Evolutionary conservation across 2,888 invertebrate genomes (phyloP), one percentile per base, ranked within the genome.

Genomic region (Agrochola lota): DNA sequence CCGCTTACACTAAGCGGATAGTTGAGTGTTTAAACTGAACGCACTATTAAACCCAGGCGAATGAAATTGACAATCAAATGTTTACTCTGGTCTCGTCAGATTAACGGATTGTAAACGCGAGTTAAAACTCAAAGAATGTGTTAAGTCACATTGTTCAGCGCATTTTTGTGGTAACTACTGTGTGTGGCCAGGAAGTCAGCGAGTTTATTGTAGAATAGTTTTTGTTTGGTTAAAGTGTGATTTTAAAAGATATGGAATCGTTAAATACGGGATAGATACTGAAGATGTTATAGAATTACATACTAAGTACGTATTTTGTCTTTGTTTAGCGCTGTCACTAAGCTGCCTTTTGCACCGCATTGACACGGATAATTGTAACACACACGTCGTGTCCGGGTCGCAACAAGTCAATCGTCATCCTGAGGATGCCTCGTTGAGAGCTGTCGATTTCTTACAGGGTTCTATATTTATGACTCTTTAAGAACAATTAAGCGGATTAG

Each of bases 71-170:
- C 59, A 46, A 64, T 59, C 78, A 78, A 87, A 88, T 80, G 72
- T 88, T 87, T 77, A 78, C 79, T 68, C n/a, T 12, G 52, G 78
- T 70, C 64, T 67, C 67, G 62, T 69, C 77, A 72, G 73, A 87
- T 86, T 70, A 84, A 77, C 64, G 86, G 77, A 84, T 71, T 78
- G 78, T 60, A 72, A 63, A 77, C 30, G 66, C 12, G 26, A 70
- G 73, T 80, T 59, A 40, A 83, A 85, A 78, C 60, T 26, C 30
- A 17, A 76, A 64, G 86, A 91, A 91, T 90, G 88, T 91, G 90
- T 88, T 82, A 83, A 89, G 88, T 91, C 91, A 90, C 77, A 88
- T 81, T 62, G 74, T 83, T 73, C 74, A 49, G 62, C 79, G 74
- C 84, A 85, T 88, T 88, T 84, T 84, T 87, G 85, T 85, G 83